Evolutionary conservation across 2,888 invertebrate species (phyloP), one percentile per base, ranked within the genome.

Genomic region (Polyommatus icarus): DNA sequence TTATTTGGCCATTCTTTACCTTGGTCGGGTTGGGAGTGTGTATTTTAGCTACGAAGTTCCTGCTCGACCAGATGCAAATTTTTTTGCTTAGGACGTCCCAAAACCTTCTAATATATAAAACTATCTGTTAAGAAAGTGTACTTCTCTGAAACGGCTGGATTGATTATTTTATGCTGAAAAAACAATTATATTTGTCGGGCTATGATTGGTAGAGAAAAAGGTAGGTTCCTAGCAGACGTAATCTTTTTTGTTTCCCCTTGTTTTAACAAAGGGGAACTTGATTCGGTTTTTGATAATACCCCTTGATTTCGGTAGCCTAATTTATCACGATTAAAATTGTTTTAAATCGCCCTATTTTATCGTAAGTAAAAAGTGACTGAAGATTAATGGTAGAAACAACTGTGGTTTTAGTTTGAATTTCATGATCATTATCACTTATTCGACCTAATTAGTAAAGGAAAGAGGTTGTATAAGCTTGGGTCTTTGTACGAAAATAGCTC

Each of bases 301-400:
- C 67, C 18, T 29, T 67, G 1, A 67, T 67, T 32, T 67, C 29
- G 12, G 29, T 29, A 67, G 67, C 29, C 29, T 29, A 29, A 67
- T 67, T 67, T 18, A 67, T 67, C 67, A 67, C 18, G 67, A 67
- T 61, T 59, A 20, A 57, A 61, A 61, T 67, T 29, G 67, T 67
- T 67, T 67, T 67, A 29, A 67, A 67, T 24, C 24, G 61, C 20
- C 61, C 24, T 67, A 12, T 61, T 61, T 61, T 12, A 24, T 4
- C 24, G 24, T 24, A 7, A 57, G 10, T 67, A 24, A 15, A 67
- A 32, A 67, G 67, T 67, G 29, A 67, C 67, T 4, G 12, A 67
- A 32, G 29, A 67, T 67, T 67, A 32, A 67, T 18, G 5, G 5
- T 32, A 15, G 12, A 67, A 18, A 5, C 6, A 67, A 18, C 67